Conservation (phyloP, 2,888 invertebrate species). For the Stenotaenia linearis region DNA sequence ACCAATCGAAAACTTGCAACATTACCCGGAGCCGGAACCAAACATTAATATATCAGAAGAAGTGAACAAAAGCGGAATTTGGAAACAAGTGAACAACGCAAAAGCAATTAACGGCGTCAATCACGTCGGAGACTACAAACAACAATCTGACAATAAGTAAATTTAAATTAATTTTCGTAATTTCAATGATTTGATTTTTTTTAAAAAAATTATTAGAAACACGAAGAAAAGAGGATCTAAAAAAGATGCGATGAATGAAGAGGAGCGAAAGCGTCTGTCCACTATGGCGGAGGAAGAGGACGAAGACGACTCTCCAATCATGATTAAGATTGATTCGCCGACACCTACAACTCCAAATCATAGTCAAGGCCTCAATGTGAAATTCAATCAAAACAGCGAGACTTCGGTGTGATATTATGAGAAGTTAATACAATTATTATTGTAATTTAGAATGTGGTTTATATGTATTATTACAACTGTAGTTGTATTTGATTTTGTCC, state of each 20-base stretch:
- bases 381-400: constrained; percentile 2
- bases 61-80: constrained; percentile 85
- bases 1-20: constrained; percentile 57
- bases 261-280: constrained; percentile 62
- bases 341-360: constrained; percentile 36
- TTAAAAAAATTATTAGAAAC: background rate
- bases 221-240: constrained; percentile 63
- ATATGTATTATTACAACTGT: background rate
- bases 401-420: background rate
- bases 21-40: constrained; percentile 45
- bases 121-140: constrained; percentile 10
- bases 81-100: constrained; percentile 80
- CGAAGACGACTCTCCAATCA: constrained; percentile 52
- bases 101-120: constrained; percentile 44
- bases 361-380: background rate
- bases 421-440: background rate
- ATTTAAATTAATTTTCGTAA: no score
- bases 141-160: constrained; percentile 16
- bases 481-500: background rate
- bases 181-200: no score
- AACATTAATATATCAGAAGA: constrained; percentile 85
- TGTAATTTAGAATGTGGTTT: background rate
- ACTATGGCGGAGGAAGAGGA: constrained; percentile 83
- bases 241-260: constrained; percentile 56
- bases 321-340: constrained; percentile 41